phyloP scores from a whole-genome alignment of 1,140 invertebrate genomes.

The Drosophila mojavensis region DNA sequence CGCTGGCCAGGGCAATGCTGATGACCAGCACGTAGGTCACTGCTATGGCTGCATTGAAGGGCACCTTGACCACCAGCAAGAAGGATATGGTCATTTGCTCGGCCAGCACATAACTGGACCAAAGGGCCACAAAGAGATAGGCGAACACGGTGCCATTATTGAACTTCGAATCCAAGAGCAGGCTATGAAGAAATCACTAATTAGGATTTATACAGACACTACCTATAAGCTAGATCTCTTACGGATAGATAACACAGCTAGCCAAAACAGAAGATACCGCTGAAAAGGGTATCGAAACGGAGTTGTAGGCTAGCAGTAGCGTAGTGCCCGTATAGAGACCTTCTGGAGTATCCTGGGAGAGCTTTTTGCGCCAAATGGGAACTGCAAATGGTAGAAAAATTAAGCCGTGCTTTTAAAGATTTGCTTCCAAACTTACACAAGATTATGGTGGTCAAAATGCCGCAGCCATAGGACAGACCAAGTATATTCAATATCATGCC shows the following conservation, averaged over 20 bases:
- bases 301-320: slow-evolving; percentile 91
- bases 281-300: slow-evolving; percentile 92
- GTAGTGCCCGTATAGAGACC: slow-evolving; percentile 94
- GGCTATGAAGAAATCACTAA: slow-evolving; percentile 31
- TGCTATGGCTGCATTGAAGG: slow-evolving; percentile 89
- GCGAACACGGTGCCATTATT: slow-evolving; percentile 71
- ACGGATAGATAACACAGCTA: slow-evolving; percentile 90
- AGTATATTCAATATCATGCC: slow-evolving; percentile 93
- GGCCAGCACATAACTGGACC: slow-evolving; percentile 91
- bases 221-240: slow-evolving; percentile 71
- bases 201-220: background rate
- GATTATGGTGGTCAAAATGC: slow-evolving; percentile 91
- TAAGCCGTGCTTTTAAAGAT: background rate
- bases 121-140: slow-evolving; percentile 88
- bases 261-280: slow-evolving; percentile 88
- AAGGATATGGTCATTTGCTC: slow-evolving; percentile 93
- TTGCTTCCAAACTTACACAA: slow-evolving; percentile 87
- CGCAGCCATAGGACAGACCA: slow-evolving; percentile 90
- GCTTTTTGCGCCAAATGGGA: slow-evolving; percentile 92
- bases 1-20: slow-evolving; percentile 90
- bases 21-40: slow-evolving; percentile 91
- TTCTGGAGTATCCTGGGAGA: slow-evolving; percentile 95
- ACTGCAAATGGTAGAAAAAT: slow-evolving; percentile 85
- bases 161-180: slow-evolving; percentile 69
- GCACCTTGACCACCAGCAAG: slow-evolving; percentile 91